phyloP scores from a whole-genome alignment of 2,888 invertebrate genomes.

The Melipona bicolor region DNA sequence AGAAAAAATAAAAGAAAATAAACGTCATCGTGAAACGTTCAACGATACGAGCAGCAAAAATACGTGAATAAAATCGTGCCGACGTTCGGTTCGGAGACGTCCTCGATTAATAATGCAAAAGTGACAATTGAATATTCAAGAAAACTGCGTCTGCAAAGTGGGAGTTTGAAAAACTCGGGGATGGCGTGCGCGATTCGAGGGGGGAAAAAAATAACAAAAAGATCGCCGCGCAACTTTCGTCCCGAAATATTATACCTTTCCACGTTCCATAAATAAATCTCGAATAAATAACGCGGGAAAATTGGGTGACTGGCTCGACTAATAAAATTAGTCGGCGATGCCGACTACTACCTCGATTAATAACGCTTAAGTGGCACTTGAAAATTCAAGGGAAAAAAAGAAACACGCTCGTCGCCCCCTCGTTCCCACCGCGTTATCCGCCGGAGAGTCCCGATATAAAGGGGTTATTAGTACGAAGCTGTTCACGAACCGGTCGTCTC shows the following conservation, averaged over 20 bases:
- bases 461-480: background rate
- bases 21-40: background rate
- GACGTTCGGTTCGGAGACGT: background rate
- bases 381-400: background rate
- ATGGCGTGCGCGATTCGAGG: too few species aligned
- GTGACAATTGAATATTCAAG: background rate
- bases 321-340: too few species aligned
- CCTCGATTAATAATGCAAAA: background rate
- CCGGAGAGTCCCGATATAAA: background rate
- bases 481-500: slow-evolving; percentile 18
- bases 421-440: background rate
- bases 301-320: too few species aligned
- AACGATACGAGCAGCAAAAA: background rate
- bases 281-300: too few species aligned
- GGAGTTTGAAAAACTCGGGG: too few species aligned
- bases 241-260: too few species aligned
- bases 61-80: background rate
- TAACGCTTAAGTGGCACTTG: background rate
- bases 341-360: background rate
- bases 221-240: too few species aligned
- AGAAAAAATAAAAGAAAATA: too few species aligned
- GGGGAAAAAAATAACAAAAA: too few species aligned
- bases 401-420: background rate
- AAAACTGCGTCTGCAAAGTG: too few species aligned
- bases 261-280: too few species aligned